Base-by-base conservation (phyloP, 2,797 vertebrate species). In the Urophycis tenuis region DNA sequence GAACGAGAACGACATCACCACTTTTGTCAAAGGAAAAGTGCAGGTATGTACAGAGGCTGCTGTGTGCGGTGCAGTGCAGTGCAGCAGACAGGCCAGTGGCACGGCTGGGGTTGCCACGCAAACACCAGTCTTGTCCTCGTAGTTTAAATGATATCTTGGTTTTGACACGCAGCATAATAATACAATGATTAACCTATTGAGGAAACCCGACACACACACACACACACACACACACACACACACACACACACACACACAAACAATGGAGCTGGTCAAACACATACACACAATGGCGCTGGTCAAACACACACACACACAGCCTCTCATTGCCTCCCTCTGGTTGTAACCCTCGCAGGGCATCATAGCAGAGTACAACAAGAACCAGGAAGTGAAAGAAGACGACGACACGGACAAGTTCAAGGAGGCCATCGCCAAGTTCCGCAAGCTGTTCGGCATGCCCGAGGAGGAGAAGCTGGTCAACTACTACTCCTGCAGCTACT, bases 401-500 rank as follows among this genome's bases (percentile, higher is more conserved):
- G 97, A 98, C 0, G 98, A 98, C 87, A 98, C 97, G 0, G 96
- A 98, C 82, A 98, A 98, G 88, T 99, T 99, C 83, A 99, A 99
- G 84, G 98, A 99, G 88, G 95, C 96, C 79, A 96, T 95, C 1
- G 91, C 95, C 53, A 97, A 96, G 85, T 99, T 99, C 79, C 96
- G 96, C 3, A 95, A 97, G 79, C 92, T 99, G 17, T 99, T 99
- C 41, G 95, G 95, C 19, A 98, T 99, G 97, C 98, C 98, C 0
- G 96, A 99, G 64, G 97, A 98, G 80, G 98, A 99, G 89, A 98
- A 98, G 86, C 92, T 99, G 49, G 98, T 99, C 78, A 99, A 98
- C 90, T 98, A 98, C 77, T 99, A 99, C 84, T 99, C 98, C 33
- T 99, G 98, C 89, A 99, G 96, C 88, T 99, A 95, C 91, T 99